Conservation (phyloP, 2,888 invertebrate genomes). For the Diabrotica balteata region DNA sequence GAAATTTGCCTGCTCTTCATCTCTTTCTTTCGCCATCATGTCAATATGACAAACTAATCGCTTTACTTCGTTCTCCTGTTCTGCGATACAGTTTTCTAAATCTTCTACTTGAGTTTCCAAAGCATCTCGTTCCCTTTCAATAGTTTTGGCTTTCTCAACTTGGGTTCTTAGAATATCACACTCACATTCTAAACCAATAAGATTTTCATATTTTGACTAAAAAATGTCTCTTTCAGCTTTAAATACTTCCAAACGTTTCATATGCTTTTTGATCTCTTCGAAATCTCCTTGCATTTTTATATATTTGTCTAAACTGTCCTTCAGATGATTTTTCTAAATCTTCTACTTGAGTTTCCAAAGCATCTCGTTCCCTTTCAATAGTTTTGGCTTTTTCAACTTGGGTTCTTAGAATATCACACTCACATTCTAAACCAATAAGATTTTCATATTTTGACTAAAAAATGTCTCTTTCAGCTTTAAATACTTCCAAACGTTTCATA, state of each 20-base stretch:
- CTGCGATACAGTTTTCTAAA: slow-evolving; percentile 64
- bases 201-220: slow-evolving; percentile 53
- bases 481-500: slow-evolving; percentile 48
- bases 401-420: slow-evolving; percentile 48
- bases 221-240: slow-evolving; percentile 56
- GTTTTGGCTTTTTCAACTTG: slow-evolving; percentile 51
- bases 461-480: slow-evolving; percentile 55
- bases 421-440: slow-evolving; percentile 49
- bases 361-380: slow-evolving; percentile 63
- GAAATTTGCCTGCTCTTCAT: slow-evolving; percentile 55
- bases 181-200: slow-evolving; percentile 51
- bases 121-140: slow-evolving; percentile 63
- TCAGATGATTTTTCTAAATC: slow-evolving; percentile 58
- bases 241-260: slow-evolving; percentile 49
- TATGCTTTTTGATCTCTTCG: slow-evolving; percentile 44
- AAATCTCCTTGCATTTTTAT: slow-evolving; percentile 51
- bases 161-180: slow-evolving; percentile 49
- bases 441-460: slow-evolving; percentile 55
- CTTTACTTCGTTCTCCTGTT: slow-evolving; percentile 67
- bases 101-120: slow-evolving; percentile 64
- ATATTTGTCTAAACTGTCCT: slow-evolving; percentile 46
- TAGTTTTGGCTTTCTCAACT: slow-evolving; percentile 48
- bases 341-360: slow-evolving; percentile 62
- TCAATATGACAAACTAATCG: slow-evolving; percentile 65
- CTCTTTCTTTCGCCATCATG: slow-evolving; percentile 56